Evolutionary conservation across 2,797 vertebrate genomes (phyloP).

Genomic region (Rhabdophis nuchalis): DNA sequence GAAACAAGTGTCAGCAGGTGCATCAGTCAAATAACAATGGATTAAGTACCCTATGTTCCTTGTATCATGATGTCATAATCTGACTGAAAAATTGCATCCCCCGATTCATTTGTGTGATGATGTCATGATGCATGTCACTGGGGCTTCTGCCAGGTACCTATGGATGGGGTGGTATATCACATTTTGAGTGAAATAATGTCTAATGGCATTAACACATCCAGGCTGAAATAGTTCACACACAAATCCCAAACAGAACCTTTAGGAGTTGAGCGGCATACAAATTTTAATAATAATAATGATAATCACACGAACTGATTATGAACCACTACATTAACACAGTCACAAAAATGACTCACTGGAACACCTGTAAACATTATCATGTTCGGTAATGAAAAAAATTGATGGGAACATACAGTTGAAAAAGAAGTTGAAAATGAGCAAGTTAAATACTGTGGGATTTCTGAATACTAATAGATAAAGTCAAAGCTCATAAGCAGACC

Average conservation of each 20-base stretch:
- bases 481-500: neutral
- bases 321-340: neutral
- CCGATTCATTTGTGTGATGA: neutral
- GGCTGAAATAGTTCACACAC: neutral
- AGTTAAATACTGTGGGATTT: neutral
- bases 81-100: neutral
- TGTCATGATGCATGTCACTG: neutral
- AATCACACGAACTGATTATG: neutral
- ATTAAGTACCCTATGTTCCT: neutral
- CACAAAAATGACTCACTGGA: neutral
- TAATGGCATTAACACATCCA: neutral
- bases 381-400: neutral
- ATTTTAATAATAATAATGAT: neutral
- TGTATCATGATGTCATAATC: neutral
- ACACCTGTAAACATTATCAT: neutral
- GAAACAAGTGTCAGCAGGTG: neutral
- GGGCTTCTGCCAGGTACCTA: neutral
- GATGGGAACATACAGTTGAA: neutral
- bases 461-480: neutral
- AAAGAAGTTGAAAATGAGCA: neutral
- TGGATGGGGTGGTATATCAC: neutral
- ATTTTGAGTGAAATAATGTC: neutral
- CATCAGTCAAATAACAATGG: neutral
- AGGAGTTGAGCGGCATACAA: neutral
- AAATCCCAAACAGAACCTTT: neutral